These are phyloP conservation scores for Pachycephala philippinensis DNA, from an alignment of 2,113 vertebrate genomes.

Conservation along the genomic window DNA sequence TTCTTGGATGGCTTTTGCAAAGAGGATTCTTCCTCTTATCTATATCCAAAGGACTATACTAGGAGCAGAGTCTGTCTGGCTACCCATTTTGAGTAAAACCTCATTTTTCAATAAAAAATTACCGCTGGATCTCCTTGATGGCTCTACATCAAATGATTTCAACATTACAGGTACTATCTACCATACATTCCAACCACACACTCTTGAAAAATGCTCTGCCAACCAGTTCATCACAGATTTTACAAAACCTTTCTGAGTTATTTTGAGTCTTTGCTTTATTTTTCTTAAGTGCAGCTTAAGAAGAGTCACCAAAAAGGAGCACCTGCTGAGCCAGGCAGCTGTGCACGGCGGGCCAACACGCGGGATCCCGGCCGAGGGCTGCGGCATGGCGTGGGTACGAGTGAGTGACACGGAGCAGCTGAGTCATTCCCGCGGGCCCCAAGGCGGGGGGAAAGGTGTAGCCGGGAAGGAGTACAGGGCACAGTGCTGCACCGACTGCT, in stretches of 20 bases:
- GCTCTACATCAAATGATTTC: neutral
- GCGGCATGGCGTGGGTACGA: accelerated
- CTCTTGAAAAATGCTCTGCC: neutral
- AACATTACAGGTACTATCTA: neutral
- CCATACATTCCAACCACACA: neutral
- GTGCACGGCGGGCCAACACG: accelerated
- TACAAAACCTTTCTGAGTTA: neutral
- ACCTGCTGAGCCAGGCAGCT: neutral
- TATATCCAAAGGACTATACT: neutral
- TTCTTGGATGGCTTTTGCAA: neutral
- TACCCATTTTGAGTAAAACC: neutral
- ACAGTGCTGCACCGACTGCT: accelerated
- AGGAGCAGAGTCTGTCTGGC: neutral
- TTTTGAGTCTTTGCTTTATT: neutral
- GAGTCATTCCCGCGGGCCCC: accelerated
- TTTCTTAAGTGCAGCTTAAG: neutral
- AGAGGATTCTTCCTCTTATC: neutral
- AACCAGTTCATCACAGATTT: neutral
- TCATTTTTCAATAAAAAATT: neutral
- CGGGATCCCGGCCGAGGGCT: accelerated
- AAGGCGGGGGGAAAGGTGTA: accelerated
- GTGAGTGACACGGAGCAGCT: accelerated
- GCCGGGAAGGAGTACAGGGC: neutral
- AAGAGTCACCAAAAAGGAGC: neutral
- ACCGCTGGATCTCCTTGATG: neutral